Conservation (phyloP, 2,113 vertebrate species). For the Pipa parva region DNA sequence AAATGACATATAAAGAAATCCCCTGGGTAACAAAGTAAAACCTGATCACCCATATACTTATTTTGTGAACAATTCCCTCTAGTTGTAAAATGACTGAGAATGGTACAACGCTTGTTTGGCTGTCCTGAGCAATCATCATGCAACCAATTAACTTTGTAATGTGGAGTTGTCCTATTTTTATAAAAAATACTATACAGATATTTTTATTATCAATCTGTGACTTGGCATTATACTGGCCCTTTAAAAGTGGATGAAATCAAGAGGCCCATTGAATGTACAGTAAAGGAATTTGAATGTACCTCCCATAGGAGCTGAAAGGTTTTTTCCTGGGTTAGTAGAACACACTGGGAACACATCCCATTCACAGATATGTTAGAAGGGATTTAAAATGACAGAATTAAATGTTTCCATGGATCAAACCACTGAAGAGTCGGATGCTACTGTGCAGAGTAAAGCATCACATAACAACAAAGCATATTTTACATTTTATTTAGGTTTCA, state of each 20-base stretch:
- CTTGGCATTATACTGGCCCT: too few relatives aligned
- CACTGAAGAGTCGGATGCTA: constrained; percentile 51
- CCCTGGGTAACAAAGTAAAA: too few relatives aligned
- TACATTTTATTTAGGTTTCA: constrained; percentile 21
- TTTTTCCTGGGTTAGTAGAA: constrained; percentile 60
- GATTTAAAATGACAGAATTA: constrained; percentile 58
- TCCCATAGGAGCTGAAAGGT: constrained; percentile 53
- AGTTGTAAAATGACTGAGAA: too few relatives aligned
- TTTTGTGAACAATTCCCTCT: too few relatives aligned
- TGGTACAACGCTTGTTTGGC: too few relatives aligned
- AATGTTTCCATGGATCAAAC: constrained; percentile 46
- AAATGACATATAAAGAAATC: too few relatives aligned
- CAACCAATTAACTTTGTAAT: background rate
- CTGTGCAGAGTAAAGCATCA: constrained; percentile 45
- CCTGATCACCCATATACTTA: too few relatives aligned
- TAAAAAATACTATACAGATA: constrained; percentile 48
- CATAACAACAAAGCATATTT: constrained; percentile 43
- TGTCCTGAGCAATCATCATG: too few relatives aligned
- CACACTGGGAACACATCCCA: constrained; percentile 55
- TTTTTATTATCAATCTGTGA: constrained; percentile 57
- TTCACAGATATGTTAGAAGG: constrained; percentile 56
- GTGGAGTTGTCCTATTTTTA: constrained; percentile 16
- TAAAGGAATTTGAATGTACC: constrained; percentile 64
- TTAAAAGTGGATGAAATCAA: too few relatives aligned
- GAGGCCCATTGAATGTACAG: constrained; percentile 10